Percentiles rank a stretch among this genome's conserved stretches.
phyloP scores from a whole-genome alignment of 2,888 invertebrate species.

The Patella ulyssiponensis region DNA sequence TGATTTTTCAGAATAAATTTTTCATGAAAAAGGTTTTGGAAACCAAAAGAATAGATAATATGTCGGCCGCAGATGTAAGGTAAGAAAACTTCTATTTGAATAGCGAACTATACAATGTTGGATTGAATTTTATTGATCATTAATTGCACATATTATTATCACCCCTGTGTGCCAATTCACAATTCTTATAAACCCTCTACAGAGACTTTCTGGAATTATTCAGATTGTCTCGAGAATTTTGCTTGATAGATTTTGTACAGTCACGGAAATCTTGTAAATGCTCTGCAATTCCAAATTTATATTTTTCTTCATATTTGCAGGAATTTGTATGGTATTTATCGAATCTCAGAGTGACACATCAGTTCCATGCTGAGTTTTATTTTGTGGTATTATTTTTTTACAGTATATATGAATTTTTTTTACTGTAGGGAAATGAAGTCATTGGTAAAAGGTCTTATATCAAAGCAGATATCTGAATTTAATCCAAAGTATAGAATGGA shows the following conservation, averaged over 20 bases:
- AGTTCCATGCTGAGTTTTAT: not conserved
- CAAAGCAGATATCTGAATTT: not conserved
- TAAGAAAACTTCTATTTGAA: not conserved
- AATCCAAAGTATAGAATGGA: not conserved
- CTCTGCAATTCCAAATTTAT: too few relatives aligned
- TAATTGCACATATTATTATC: not conserved
- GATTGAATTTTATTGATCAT: not conserved
- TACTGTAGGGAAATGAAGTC: not conserved
- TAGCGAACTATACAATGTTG: not conserved
- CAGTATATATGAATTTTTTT: not conserved
- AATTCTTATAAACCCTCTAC: too few relatives aligned
- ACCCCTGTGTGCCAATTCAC: too few relatives aligned
- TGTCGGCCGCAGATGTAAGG: not conserved
- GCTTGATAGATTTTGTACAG: too few relatives aligned
- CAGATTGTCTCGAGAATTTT: too few relatives aligned
- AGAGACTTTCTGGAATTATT: too few relatives aligned
- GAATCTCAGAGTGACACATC: too few relatives aligned
- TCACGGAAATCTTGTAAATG: too few relatives aligned
- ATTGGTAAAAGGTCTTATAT: slow-evolving; percentile 1
- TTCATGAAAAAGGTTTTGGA: slow-evolving; percentile 2
- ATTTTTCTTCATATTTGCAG: too few relatives aligned
- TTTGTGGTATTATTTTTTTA: not conserved
- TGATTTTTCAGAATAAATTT: not conserved
- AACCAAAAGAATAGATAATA: not conserved
- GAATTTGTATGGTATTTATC: too few relatives aligned